A percentile compares a stretch with the other conserved stretches of the same genome.
These are phyloP conservation scores for Sclerodermus sp. DNA, from an alignment of 2,888 invertebrate species.

Conservation along the genomic window DNA sequence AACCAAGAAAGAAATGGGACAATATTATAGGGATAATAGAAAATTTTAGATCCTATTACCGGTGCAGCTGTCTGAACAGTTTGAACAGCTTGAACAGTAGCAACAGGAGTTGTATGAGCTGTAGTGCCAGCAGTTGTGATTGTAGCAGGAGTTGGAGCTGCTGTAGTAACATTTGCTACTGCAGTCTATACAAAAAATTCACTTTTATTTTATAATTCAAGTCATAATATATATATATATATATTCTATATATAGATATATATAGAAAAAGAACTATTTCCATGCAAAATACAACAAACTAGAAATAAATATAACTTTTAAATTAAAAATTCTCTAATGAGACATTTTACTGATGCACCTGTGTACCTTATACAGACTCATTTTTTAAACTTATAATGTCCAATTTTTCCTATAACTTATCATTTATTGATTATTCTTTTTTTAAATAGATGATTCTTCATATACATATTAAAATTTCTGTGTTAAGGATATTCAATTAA, in stretches of 20 bases:
- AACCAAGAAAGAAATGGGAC: no score
- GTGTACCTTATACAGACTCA: slow-evolving; percentile 52
- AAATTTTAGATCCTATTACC: slow-evolving; percentile 26
- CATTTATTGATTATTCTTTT: slow-evolving; percentile 7
- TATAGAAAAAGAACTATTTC: background rate
- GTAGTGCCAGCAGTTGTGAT: slow-evolving; percentile 51
- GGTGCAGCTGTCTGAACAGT: slow-evolving; percentile 46
- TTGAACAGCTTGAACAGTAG: slow-evolving; percentile 50
- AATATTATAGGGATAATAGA: background rate
- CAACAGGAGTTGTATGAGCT: slow-evolving; percentile 48
- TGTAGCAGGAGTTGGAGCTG: slow-evolving; percentile 50
- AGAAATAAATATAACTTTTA: background rate
- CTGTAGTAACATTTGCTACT: slow-evolving; percentile 49
- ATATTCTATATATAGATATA: background rate
- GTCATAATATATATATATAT: no score
- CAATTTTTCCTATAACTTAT: background rate
- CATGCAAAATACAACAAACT: background rate
- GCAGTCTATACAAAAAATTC: slow-evolving; percentile 42
- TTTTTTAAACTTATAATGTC: slow-evolving; percentile 9
- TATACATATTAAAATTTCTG: no score
- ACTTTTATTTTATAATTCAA: slow-evolving; percentile 3
- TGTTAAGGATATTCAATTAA: no score
- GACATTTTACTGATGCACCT: slow-evolving; percentile 39
- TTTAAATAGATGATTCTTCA: background rate
- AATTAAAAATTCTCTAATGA: background rate